Evolutionary conservation across 2,797 vertebrate genomes (phyloP), one percentile per base, ranked within the genome.

Genomic region (Limosa lapponica): DNA sequence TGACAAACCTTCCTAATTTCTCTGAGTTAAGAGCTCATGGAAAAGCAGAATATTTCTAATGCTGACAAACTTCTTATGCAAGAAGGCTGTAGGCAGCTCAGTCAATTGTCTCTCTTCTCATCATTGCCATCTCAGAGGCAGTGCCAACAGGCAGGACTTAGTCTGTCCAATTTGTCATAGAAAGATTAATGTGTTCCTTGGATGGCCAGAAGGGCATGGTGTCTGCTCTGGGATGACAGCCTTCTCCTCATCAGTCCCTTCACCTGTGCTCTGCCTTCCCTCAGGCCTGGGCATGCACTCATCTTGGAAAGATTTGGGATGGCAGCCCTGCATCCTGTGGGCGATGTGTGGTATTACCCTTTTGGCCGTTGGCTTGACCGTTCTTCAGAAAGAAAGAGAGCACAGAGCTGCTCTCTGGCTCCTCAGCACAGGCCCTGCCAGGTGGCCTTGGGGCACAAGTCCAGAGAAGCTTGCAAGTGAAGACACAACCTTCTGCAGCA

Each of bases 251-350:
- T 70, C 69, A 37, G 34, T 95, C 44, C 20, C 8, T 52, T 92
- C 83, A 90, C 93, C 93, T 96, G 66, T 89, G n/a, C n/a, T 84
- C 59, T 90, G 46, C 49, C 27, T 72, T 81, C 70, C 82, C 36
- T 87, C 41, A 69, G 58, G 92, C 73, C 24, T 79, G 13, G 14
- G 55, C 43, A 13, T 59, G 48, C 70, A 37, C 3, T 79, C 8
- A 5, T 66, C 52, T 73, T 67, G 69, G 82, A 46, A 82, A 25
- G 41, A 81, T 87, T 64, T 73, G 55, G 48, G 65, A n/a, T 49
- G 69, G 75, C 71, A 94, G 32, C 46, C n/a, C 74, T 57, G 62
- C 16, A 28, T 83, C 65, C 57, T 74, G 13, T 28, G 43, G 78
- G 49, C 1, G 0, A 49, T 6, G 8, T 18, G 13, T 57, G 72